Percentiles rank a stretch among this genome's conserved stretches.
phyloP scores from a whole-genome alignment of 1,140 invertebrate species.

The Xylocopa sonorina region DNA sequence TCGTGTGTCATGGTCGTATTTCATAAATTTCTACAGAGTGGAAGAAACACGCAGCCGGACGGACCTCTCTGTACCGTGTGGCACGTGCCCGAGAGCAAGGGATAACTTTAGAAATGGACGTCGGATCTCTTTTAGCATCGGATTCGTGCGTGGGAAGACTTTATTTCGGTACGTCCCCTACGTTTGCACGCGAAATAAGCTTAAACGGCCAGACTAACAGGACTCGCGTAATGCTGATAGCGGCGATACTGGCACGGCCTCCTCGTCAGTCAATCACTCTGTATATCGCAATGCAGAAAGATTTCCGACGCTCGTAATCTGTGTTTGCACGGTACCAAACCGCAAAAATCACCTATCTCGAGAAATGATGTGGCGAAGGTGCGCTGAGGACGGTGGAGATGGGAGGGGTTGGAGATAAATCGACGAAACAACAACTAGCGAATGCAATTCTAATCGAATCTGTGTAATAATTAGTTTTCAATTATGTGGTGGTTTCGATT shows the following conservation, averaged over 20 bases:
- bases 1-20: slow-evolving; percentile 44
- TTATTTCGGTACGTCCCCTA: slow-evolving; percentile 66
- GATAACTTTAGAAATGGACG: slow-evolving; percentile 71
- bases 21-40: slow-evolving; percentile 51
- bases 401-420: too few species aligned
- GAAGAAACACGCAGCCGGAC: slow-evolving; percentile 32
- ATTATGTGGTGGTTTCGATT: background rate
- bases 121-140: slow-evolving; percentile 66
- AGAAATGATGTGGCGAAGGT: background rate
- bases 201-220: slow-evolving; percentile 62
- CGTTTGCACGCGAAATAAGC: slow-evolving; percentile 63
- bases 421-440: background rate
- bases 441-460: slow-evolving; percentile 1
- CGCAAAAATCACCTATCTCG: slow-evolving; percentile 10
- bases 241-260: slow-evolving; percentile 34
- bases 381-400: background rate
- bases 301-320: slow-evolving; percentile 21
- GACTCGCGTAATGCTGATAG: slow-evolving; percentile 44
- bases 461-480: background rate
- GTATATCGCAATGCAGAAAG: slow-evolving; percentile 19
- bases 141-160: slow-evolving; percentile 69
- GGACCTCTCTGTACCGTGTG: slow-evolving; percentile 43
- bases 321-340: background rate
- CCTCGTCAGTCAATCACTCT: slow-evolving; percentile 22
- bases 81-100: slow-evolving; percentile 58